Conservation (phyloP, 2,797 vertebrate species). For the Phoebastria nigripes region DNA sequence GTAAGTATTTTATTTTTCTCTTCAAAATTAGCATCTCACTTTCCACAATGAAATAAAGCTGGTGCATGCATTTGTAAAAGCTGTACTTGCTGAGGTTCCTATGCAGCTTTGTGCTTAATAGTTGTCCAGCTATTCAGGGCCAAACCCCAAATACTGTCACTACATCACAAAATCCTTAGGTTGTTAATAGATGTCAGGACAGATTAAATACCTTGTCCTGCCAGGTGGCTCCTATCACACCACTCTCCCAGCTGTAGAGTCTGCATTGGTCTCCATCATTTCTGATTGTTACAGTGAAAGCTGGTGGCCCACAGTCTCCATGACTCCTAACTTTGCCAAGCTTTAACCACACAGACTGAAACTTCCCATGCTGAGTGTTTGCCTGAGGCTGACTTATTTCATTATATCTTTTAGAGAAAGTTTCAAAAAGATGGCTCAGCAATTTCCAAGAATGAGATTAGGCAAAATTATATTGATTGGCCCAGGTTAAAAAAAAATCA, state of each 20-base stretch:
- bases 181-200: background rate
- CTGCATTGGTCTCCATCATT: background rate
- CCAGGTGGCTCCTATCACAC: background rate
- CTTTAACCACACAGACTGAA: background rate
- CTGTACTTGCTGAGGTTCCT: background rate
- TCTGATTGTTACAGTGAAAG: background rate
- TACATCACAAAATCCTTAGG: background rate
- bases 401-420: background rate
- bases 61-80: background rate
- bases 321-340: background rate
- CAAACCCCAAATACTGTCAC: background rate
- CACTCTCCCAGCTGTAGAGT: background rate
- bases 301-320: background rate
- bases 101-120: background rate
- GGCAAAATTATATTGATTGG: background rate
- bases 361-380: background rate
- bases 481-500: background rate
- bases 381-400: background rate
- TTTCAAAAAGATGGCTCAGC: background rate
- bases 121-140: background rate
- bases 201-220: background rate
- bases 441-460: background rate
- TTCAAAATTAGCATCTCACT: background rate
- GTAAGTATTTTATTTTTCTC: constrained; percentile 75
- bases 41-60: background rate